Percentiles rank a stretch among this genome's conserved stretches.
phyloP scores from a whole-genome alignment of 92 coral and sea anemone species.

The Epizoanthus ramosus region DNA sequence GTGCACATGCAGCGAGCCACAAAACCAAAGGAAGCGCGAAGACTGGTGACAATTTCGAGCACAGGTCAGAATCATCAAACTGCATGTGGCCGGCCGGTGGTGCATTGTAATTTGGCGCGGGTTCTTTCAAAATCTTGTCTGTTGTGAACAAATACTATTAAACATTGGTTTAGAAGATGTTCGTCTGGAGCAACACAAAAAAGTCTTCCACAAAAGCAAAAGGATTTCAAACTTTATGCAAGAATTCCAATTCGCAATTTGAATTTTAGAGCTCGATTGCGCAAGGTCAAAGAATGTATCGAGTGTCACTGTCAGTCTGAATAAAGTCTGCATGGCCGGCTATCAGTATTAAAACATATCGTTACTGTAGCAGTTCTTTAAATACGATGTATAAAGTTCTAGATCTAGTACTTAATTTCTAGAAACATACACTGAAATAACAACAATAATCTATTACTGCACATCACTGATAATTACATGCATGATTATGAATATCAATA shows the following conservation, averaged over 20 bases:
- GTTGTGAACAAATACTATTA: background rate
- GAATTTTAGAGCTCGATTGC: background rate
- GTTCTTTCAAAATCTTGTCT: background rate
- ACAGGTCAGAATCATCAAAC: background rate
- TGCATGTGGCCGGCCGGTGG: slow-evolving; percentile 11
- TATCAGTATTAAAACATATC: too few relatives aligned
- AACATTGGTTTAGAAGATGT: background rate
- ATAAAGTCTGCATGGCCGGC: too few relatives aligned
- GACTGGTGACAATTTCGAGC: slow-evolving; percentile 30
- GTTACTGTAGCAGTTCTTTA: too few relatives aligned
- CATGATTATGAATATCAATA: background rate
- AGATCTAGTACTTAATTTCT: too few relatives aligned
- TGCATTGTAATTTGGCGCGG: slow-evolving; percentile 3
- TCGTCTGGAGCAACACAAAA: background rate
- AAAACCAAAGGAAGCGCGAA: background rate
- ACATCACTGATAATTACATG: background rate
- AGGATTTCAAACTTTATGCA: background rate
- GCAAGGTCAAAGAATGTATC: background rate
- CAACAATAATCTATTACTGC: background rate
- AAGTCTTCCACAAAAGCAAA: background rate
- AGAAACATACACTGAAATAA: too few relatives aligned
- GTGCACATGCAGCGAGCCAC: background rate
- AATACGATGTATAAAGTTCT: too few relatives aligned
- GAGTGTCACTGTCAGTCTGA: too few relatives aligned
- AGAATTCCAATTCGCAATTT: too few relatives aligned